A percentile compares a stretch with the other conserved stretches of the same genome.
Conservation (phyloP, 2,797 vertebrate species). For the Pteropus rufus region DNA sequence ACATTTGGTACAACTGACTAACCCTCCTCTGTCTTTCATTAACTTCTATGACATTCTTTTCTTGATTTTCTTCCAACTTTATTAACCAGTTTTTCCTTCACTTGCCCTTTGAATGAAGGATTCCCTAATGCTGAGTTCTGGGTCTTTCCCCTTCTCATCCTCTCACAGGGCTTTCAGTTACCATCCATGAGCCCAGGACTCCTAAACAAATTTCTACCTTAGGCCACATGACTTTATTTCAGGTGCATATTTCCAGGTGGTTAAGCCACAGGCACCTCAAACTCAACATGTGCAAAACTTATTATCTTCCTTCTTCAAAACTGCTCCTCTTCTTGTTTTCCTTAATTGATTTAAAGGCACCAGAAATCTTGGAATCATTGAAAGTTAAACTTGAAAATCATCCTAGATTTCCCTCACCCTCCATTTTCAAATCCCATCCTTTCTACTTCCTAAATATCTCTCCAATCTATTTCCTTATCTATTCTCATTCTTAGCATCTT, state of each 20-base stretch:
- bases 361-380: neutral
- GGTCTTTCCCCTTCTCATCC: neutral
- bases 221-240: neutral
- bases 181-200: neutral
- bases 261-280: neutral
- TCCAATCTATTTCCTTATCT: neutral
- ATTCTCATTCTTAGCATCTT: neutral
- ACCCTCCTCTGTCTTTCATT: neutral
- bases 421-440: neutral
- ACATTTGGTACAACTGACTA: neutral
- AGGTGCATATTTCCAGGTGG: neutral
- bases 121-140: neutral
- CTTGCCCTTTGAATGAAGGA: neutral
- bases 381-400: neutral
- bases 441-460: neutral
- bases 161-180: neutral
- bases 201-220: neutral
- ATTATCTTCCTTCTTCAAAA: neutral
- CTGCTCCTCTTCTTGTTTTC: neutral
- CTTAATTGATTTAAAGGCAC: neutral
- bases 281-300: neutral
- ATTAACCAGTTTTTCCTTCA: neutral
- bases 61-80: neutral
- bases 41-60: neutral
- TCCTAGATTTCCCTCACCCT: neutral